These are phyloP conservation scores for Teleogryllus oceanicus DNA, from an alignment of 2,888 invertebrate species.

Conservation along the genomic window DNA sequence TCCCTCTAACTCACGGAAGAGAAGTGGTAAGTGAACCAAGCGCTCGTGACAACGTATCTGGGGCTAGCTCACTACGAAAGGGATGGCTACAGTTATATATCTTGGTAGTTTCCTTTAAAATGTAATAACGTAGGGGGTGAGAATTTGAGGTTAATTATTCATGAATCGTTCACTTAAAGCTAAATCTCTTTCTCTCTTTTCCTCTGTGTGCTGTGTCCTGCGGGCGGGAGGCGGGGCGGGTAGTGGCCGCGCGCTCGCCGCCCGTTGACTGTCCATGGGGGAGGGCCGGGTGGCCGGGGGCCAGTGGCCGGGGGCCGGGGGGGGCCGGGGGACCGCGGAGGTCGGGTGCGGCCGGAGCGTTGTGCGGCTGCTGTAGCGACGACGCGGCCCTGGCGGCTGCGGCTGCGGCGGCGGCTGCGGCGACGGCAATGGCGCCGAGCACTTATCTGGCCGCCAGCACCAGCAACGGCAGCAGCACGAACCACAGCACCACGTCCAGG, in stretches of 20 bases:
- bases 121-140: slow-evolving; percentile 18
- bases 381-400: background rate
- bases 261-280: background rate
- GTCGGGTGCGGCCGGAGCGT: background rate
- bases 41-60: background rate
- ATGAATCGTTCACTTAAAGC: slow-evolving; percentile 18
- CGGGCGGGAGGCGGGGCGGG: background rate
- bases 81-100: slow-evolving; percentile 18
- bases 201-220: background rate
- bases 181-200: slow-evolving; percentile 18
- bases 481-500: slow-evolving; percentile 44
- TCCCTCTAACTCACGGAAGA: slow-evolving; percentile 6
- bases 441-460: slow-evolving; percentile 42
- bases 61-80: slow-evolving; percentile 18
- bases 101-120: slow-evolving; percentile 4
- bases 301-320: background rate
- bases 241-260: background rate
- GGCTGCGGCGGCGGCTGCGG: background rate
- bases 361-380: background rate
- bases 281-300: background rate
- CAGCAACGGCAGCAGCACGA: slow-evolving; percentile 42
- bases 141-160: slow-evolving; percentile 11
- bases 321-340: background rate
- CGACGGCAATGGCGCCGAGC: background rate
- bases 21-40: slow-evolving; percentile 1